Percentiles rank a stretch among this genome's conserved stretches.
These are phyloP conservation scores for Eretmochelys imbricata DNA, from an alignment of 2,113 vertebrate species.

Conservation along the genomic window DNA sequence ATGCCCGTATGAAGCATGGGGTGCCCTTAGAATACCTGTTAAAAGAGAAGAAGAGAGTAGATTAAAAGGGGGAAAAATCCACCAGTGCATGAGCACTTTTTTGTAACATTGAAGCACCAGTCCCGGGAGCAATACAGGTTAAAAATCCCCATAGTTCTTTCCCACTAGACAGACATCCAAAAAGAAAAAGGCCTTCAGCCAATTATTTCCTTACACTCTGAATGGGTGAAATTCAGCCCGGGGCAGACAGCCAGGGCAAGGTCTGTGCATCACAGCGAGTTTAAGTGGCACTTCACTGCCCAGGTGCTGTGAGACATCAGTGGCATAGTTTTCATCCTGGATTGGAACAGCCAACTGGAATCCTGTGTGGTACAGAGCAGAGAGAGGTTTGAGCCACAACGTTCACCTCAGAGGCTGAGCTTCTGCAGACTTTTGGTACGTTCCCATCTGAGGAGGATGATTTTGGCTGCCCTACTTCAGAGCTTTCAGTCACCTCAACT, in stretches of 20 bases:
- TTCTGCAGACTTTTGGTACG: not conserved
- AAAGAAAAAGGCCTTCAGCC: not conserved
- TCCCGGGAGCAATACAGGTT: not conserved
- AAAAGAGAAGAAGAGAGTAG: accelerated
- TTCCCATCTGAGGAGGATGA: not conserved
- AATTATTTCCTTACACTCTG: not conserved
- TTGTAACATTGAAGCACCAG: not conserved
- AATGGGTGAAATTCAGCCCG: not conserved
- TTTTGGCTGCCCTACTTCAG: not conserved
- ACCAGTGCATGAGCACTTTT: not conserved
- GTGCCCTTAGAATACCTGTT: not conserved
- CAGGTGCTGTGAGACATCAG: not conserved
- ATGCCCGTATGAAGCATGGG: not conserved
- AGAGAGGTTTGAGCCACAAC: not conserved
- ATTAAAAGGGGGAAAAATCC: not conserved
- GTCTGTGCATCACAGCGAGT: not conserved
- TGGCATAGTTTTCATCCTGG: not conserved
- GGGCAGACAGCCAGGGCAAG: not conserved
- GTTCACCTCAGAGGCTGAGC: not conserved
- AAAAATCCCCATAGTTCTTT: not conserved
- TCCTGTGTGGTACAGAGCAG: not conserved
- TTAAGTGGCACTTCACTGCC: not conserved
- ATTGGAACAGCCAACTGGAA: not conserved
- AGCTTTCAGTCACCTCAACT: not conserved
- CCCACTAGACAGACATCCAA: not conserved